A percentile compares a stretch with the other conserved stretches of the same genome.
phyloP scores from a whole-genome alignment of 2,113 vertebrate species.

The Chloebia gouldiae region DNA sequence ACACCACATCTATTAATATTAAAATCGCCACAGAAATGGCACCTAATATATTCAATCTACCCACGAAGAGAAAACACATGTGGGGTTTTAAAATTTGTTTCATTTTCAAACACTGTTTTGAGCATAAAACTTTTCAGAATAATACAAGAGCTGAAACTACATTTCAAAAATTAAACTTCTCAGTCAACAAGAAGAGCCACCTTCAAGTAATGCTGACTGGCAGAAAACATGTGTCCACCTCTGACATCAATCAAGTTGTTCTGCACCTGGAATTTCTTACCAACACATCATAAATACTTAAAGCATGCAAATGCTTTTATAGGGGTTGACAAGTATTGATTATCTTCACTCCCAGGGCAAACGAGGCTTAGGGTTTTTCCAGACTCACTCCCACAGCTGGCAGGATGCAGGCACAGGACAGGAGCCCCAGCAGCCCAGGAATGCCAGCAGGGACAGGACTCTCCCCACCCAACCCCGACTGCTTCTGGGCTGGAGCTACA shows the following conservation, averaged over 20 bases:
- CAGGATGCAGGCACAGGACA: neutral
- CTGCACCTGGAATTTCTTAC: neutral
- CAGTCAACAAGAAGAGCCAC: neutral
- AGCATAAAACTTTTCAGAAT: neutral
- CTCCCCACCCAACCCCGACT: rapidly evolving
- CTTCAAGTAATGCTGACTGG: neutral
- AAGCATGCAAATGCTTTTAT: neutral
- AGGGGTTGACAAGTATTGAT: neutral
- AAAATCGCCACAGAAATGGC: neutral
- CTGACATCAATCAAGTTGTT: neutral
- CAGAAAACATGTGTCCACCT: neutral
- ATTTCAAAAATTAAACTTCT: neutral
- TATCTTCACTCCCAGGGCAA: neutral
- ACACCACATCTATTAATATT: neutral
- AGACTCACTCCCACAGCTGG: neutral
- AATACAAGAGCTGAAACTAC: neutral
- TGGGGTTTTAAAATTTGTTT: neutral
- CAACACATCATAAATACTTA: neutral
- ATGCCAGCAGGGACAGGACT: neutral
- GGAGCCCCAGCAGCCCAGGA: neutral
- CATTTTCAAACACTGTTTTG: neutral
- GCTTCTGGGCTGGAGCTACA: neutral
- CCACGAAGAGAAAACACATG: neutral
- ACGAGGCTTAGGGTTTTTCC: neutral
- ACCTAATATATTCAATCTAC: neutral